Evolutionary conservation across 2,888 invertebrate genomes (phyloP).

Genomic region (Hydraecia micacea): DNA sequence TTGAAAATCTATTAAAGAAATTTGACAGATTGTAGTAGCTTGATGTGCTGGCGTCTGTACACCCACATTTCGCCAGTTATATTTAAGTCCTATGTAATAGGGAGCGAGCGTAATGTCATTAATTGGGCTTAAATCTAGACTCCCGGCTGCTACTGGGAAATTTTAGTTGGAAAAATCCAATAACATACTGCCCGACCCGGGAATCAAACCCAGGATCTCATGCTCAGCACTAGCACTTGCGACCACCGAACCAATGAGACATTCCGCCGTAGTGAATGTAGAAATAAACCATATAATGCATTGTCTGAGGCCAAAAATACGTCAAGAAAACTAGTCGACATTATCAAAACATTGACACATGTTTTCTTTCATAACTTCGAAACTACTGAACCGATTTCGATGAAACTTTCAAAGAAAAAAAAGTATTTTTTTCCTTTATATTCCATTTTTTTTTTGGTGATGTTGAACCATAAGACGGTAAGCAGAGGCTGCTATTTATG

Average conservation of each 20-base stretch:
- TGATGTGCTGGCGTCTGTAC: no score
- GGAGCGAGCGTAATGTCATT: background rate
- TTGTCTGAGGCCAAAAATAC: conserved; percentile 17
- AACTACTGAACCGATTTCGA: conserved; percentile 29
- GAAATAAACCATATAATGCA: background rate
- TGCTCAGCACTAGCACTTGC: no score
- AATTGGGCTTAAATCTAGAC: background rate
- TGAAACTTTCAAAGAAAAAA: conserved; percentile 9
- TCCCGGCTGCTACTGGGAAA: background rate
- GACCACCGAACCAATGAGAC: no score
- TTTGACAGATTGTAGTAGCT: no score
- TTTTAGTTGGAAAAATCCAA: background rate
- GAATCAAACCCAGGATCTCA: background rate
- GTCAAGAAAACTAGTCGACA: background rate
- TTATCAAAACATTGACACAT: conserved; percentile 36
- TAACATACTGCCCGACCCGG: background rate
- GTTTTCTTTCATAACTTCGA: conserved; percentile 1
- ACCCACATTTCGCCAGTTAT: background rate
- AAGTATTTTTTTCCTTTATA: no score
- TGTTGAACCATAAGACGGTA: background rate
- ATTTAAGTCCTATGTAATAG: background rate
- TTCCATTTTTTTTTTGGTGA: background rate
- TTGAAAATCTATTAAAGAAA: no score
- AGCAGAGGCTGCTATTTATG: background rate
- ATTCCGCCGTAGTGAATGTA: background rate